phyloP scores from a whole-genome alignment of 1,140 invertebrate species.

The Calliphora vicina region DNA sequence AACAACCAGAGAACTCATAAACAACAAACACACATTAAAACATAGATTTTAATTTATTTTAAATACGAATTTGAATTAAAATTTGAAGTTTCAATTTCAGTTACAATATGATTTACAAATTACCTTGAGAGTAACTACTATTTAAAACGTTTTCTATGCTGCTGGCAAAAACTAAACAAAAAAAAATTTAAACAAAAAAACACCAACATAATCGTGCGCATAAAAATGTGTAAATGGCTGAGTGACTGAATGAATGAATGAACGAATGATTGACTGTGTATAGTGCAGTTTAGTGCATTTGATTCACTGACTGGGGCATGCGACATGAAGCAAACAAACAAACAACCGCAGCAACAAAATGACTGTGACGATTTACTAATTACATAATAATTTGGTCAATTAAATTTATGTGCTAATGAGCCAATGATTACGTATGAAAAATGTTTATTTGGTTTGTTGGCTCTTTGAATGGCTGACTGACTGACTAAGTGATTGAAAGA shows the following conservation, averaged over 20 bases:
- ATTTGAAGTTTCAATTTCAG: background rate
- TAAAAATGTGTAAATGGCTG: background rate
- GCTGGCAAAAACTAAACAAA: background rate
- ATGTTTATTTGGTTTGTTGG: background rate
- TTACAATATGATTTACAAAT: constrained; percentile 21
- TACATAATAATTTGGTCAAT: constrained; percentile 62
- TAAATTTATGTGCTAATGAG: constrained; percentile 56
- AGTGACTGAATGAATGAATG: background rate
- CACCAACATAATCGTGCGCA: background rate
- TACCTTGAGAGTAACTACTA: constrained; percentile 1
- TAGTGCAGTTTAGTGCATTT: background rate
- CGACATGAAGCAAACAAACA: background rate
- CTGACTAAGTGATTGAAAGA: no score
- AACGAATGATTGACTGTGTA: no score
- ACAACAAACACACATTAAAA: no score
- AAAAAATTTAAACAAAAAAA: no score
- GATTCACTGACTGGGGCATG: background rate
- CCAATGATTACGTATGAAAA: constrained; percentile 39
- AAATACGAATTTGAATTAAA: background rate
- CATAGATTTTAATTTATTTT: constrained; percentile 1
- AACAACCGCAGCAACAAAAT: background rate
- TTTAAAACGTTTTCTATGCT: background rate
- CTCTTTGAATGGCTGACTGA: background rate
- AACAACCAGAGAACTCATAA: background rate
- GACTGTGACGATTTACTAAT: constrained; percentile 47